Conservation (phyloP, 2,797 vertebrate species). For the Staurois parvus region DNA sequence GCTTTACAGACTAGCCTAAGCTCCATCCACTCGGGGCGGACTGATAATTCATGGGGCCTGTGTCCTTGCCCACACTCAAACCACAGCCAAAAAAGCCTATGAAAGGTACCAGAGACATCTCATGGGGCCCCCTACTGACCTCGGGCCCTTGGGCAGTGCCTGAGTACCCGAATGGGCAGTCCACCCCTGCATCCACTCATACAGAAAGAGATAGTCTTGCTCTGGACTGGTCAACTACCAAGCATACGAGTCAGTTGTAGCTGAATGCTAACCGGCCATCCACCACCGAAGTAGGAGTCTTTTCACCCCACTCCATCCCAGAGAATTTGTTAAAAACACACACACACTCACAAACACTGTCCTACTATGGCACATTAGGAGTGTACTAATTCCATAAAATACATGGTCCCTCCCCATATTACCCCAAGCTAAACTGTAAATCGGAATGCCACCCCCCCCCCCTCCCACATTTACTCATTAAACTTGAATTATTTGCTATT, state of each 20-base stretch:
- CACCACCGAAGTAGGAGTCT: background rate
- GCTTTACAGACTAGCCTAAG: background rate
- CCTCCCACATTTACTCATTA: conserved; percentile 11
- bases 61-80: too few relatives aligned
- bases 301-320: conserved; percentile 2
- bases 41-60: too few relatives aligned
- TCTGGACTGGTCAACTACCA: background rate
- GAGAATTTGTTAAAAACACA: conserved; percentile 9
- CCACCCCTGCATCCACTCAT: background rate
- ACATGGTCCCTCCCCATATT: background rate
- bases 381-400: conserved; percentile 27
- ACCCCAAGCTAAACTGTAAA: background rate
- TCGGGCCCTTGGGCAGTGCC: too few relatives aligned
- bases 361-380: conserved; percentile 55
- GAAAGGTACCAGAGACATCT: too few relatives aligned
- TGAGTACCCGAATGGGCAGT: too few relatives aligned
- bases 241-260: background rate
- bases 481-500: background rate
- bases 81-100: too few relatives aligned
- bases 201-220: background rate
- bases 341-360: background rate
- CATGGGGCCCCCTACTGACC: too few relatives aligned
- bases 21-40: too few relatives aligned
- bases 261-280: background rate
- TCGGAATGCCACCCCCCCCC: background rate